A percentile compares a stretch with the other conserved stretches of the same genome.
Conservation (phyloP, 2,797 vertebrate genomes). For the Pachyuromys duprasi region DNA sequence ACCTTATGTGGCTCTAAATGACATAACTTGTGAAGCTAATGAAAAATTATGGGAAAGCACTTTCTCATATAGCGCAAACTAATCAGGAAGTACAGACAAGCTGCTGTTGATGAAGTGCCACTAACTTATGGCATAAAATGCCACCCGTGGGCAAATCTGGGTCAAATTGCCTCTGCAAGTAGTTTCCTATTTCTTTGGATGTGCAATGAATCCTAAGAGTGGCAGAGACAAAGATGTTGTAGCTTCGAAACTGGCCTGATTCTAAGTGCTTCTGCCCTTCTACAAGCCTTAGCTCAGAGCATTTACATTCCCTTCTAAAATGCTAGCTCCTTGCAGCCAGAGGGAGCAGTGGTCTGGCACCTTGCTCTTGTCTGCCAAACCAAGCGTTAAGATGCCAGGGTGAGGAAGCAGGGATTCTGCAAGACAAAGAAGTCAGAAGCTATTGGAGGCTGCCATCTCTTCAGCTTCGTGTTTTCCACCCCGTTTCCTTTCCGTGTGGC, state of each 20-base stretch:
- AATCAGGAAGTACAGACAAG: conserved; percentile 59
- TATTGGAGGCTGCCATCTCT: neutral
- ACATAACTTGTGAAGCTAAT: conserved; percentile 46
- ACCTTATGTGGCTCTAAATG: conserved; percentile 42
- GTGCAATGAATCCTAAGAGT: neutral
- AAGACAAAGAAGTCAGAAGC: neutral
- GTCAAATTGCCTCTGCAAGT: conserved; percentile 47
- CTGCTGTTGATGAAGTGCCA: conserved; percentile 14
- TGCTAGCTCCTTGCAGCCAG: neutral
- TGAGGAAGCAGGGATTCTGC: neutral
- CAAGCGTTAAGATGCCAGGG: neutral
- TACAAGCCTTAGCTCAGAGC: neutral
- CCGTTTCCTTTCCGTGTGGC: neutral
- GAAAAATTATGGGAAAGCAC: conserved; percentile 55
- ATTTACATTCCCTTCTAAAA: neutral
- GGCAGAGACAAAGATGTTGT: neutral
- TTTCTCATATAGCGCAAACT: neutral
- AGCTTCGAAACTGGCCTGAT: neutral
- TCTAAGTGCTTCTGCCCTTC: neutral
- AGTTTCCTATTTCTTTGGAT: conserved; percentile 52
- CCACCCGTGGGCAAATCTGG: conserved; percentile 53
- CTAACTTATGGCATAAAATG: conserved; percentile 50
- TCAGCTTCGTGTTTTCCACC: neutral
- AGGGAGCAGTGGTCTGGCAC: neutral
- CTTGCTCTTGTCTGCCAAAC: neutral